Percentiles rank a stretch among this genome's conserved stretches.
These are phyloP conservation scores for Cancer borealis DNA, from an alignment of 2,888 invertebrate species.

Conservation along the genomic window DNA sequence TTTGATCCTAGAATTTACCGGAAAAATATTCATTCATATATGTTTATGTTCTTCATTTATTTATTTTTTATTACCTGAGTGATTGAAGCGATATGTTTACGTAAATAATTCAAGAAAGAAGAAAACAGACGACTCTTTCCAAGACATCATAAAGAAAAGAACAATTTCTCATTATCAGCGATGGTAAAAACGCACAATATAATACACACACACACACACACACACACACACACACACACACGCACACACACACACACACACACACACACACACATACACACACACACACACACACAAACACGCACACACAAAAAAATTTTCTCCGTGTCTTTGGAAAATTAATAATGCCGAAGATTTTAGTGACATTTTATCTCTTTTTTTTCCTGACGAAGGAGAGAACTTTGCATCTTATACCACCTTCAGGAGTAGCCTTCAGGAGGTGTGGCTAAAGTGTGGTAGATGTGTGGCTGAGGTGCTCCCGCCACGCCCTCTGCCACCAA, in stretches of 20 bases:
- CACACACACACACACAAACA: too few species aligned
- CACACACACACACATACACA: not conserved
- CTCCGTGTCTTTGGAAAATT: too few species aligned
- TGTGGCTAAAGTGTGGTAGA: too few species aligned
- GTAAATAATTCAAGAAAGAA: not conserved
- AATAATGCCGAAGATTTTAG: too few species aligned
- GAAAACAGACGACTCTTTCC: not conserved
- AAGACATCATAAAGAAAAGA: too few species aligned
- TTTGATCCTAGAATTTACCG: not conserved
- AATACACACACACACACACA: not conserved
- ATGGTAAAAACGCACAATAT: not conserved
- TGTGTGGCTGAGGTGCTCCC: not conserved
- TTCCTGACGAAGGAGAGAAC: too few species aligned
- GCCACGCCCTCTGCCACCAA: not conserved
- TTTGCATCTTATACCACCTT: too few species aligned
- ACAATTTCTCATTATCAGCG: not conserved
- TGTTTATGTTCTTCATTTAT: not conserved
- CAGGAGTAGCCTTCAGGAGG: too few species aligned
- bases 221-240: too few species aligned
- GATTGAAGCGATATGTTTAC: not conserved
- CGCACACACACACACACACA: too few species aligned
- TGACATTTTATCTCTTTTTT: too few species aligned
- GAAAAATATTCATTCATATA: not conserved
- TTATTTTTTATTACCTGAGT: not conserved
- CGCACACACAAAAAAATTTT: too few species aligned